Evolutionary conservation across 1,140 invertebrate genomes (phyloP).

Genomic region (Eueides isabella): DNA sequence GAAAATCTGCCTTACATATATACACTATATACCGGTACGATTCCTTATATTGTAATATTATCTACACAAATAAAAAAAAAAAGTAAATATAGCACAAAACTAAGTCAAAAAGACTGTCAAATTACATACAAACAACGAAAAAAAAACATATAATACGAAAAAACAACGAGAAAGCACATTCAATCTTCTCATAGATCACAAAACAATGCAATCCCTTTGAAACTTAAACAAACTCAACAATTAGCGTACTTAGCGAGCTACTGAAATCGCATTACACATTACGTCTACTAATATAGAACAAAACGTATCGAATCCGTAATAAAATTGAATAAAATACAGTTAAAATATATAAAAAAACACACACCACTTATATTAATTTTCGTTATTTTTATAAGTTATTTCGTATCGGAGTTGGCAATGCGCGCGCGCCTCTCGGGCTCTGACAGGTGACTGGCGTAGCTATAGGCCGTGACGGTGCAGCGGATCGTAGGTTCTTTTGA

Average conservation of each 20-base stretch:
- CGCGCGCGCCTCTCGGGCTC: slow-evolving; percentile 62
- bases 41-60: no score
- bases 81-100: no score
- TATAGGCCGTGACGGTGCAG: not conserved
- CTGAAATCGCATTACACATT: slow-evolving; percentile 23
- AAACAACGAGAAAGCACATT: not conserved
- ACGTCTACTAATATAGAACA: slow-evolving; percentile 27
- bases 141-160: not conserved
- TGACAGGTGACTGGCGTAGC: slow-evolving; percentile 73
- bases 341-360: slow-evolving; percentile 40
- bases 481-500: slow-evolving; percentile 41
- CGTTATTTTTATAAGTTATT: slow-evolving; percentile 52
- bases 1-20: no score
- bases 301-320: slow-evolving; percentile 61
- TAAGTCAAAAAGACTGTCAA: not conserved
- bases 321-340: slow-evolving; percentile 47
- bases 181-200: slow-evolving; percentile 3
- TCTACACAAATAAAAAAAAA: no score
- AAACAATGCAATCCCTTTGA: slow-evolving; percentile 38
- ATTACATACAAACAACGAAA: not conserved
- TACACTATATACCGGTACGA: no score
- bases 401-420: slow-evolving; percentile 59
- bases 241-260: not conserved
- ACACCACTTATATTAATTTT: slow-evolving; percentile 51
- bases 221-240: slow-evolving; percentile 9